Evolutionary conservation across 2,888 invertebrate genomes (phyloP).

Genomic region (Ernsta delagoae): DNA sequence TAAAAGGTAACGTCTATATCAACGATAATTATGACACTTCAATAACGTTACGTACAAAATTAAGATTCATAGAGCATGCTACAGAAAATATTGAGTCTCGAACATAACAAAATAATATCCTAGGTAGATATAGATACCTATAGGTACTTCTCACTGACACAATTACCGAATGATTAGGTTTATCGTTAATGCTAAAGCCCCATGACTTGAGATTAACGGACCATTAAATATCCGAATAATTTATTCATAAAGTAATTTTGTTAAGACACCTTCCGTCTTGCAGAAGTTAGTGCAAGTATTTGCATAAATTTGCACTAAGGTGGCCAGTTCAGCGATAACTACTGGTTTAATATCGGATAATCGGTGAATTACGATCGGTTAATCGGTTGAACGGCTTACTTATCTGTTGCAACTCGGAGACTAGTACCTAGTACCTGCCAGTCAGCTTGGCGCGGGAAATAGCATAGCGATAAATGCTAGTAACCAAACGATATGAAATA

Average conservation of each 20-base stretch:
- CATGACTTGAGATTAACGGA: not conserved
- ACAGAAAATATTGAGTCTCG: too few species aligned
- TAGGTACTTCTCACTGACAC: too few species aligned
- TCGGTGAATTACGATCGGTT: constrained; percentile 9
- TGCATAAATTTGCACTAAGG: constrained; percentile 12
- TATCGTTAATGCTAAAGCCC: too few species aligned
- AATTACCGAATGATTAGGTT: too few species aligned
- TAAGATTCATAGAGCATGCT: too few species aligned
- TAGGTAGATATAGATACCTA: too few species aligned
- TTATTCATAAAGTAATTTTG: not conserved
- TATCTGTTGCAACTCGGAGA: not conserved
- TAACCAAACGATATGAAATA: too few species aligned
- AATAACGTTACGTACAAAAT: too few species aligned
- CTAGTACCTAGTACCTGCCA: not conserved
- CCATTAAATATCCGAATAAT: not conserved
- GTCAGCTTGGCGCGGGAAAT: constrained; percentile 4
- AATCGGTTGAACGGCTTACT: constrained; percentile 4
- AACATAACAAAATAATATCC: too few species aligned
- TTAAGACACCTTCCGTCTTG: not conserved
- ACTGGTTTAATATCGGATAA: constrained; percentile 1
- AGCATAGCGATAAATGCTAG: too few species aligned
- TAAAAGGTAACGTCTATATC: too few species aligned
- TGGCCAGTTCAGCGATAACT: not conserved
- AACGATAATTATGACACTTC: too few species aligned
- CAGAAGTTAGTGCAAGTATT: not conserved